Conservation (phyloP, 2,113 vertebrate genomes). For the Neomonachus schauinslandi region DNA sequence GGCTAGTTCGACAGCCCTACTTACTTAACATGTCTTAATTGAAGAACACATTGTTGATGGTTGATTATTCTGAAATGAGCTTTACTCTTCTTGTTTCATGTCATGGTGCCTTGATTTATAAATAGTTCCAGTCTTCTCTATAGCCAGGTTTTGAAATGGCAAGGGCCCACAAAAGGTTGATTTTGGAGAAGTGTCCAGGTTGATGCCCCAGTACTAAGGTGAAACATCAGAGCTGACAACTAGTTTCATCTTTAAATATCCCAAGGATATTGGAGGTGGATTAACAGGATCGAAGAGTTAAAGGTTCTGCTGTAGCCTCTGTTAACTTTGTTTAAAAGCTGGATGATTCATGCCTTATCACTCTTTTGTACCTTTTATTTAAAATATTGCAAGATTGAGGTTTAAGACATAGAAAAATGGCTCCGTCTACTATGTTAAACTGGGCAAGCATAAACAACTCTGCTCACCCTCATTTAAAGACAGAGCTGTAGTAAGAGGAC, state of each 20-base stretch:
- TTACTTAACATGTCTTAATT: slow-evolving; percentile 71
- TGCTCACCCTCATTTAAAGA: background rate
- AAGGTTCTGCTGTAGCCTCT: background rate
- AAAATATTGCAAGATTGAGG: background rate
- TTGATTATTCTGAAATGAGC: slow-evolving; percentile 34
- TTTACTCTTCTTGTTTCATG: background rate
- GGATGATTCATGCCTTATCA: background rate
- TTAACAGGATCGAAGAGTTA: background rate
- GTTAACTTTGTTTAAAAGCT: background rate
- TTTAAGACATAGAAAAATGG: background rate
- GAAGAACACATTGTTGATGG: background rate
- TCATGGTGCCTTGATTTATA: background rate
- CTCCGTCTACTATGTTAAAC: background rate
- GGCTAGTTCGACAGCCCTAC: slow-evolving; percentile 47
- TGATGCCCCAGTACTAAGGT: background rate
- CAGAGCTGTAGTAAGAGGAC: background rate
- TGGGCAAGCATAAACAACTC: background rate
- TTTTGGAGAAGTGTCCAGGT: background rate
- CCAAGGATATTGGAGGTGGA: background rate
- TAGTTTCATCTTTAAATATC: slow-evolving; percentile 22
- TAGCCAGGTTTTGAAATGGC: background rate
- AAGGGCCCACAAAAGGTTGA: background rate
- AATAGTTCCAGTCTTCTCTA: background rate
- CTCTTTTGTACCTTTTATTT: background rate
- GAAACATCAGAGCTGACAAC: background rate